Percentiles rank a stretch among this genome's conserved stretches.
Conservation (phyloP, 2,888 invertebrate species). For the Chrysina gloriosa region DNA sequence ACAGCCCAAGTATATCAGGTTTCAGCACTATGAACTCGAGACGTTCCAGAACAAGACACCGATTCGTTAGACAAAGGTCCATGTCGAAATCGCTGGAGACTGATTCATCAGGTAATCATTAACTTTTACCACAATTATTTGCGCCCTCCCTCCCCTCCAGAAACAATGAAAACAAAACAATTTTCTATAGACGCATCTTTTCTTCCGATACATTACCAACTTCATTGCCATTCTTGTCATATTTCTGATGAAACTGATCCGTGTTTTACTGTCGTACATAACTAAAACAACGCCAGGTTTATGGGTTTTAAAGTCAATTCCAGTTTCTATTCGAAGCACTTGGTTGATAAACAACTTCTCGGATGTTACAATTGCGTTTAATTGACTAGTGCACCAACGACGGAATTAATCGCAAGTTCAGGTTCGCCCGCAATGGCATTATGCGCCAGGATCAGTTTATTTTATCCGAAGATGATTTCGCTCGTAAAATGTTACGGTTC, state of each 20-base stretch:
- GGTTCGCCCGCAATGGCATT: not conserved
- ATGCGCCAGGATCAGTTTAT: not conserved
- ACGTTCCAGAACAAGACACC: constrained; percentile 62
- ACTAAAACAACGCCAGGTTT: constrained; percentile 10
- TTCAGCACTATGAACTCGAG: constrained; percentile 71
- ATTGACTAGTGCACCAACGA: not conserved
- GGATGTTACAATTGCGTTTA: constrained; percentile 13
- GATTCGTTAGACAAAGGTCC: constrained; percentile 67
- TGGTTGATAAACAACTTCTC: not conserved
- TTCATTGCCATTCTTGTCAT: constrained; percentile 4
- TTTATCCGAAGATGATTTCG: not conserved
- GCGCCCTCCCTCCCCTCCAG: not conserved
- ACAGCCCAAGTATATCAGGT: constrained; percentile 68
- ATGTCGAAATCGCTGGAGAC: constrained; percentile 62
- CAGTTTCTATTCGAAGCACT: constrained; percentile 2
- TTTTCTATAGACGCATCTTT: not conserved
- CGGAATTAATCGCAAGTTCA: not conserved
- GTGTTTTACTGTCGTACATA: constrained; percentile 1
- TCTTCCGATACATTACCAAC: not conserved
- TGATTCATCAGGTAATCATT: constrained; percentile 46
- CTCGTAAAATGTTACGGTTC: not conserved
- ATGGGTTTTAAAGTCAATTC: constrained; percentile 5
- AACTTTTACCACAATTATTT: not conserved
- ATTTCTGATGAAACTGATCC: not conserved
- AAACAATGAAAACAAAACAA: not conserved